Base-by-base conservation (phyloP, 2,797 vertebrate genomes). In the Diceros bicornis region DNA sequence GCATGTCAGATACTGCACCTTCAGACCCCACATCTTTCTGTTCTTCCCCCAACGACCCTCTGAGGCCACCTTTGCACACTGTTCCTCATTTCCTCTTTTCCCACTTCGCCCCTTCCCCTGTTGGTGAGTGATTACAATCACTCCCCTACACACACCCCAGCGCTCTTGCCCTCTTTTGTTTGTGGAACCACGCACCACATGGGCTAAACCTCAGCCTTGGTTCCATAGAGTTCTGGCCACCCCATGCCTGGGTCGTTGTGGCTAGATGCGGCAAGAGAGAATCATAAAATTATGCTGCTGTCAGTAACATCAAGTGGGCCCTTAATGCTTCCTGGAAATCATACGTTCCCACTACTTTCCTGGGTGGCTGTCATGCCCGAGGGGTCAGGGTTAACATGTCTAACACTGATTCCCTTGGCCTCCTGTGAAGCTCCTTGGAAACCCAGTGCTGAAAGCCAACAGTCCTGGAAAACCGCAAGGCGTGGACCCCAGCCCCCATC, bases 281-380 rank as follows among this genome's bases (percentile, higher is more conserved):
- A 74, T n/a, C 88, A 25, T 50, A 59, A 27, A 34, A 23, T 2
- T 7, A 2, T 3, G 29, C 64, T 29, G 47, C 9, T 0, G 4
- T 59, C 50, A 8, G 14, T 25, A 20, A 41, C 64, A n/a, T 55
- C 37, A 27, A 17, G 59, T 4, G 69, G 34, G 34, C 20, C 87
- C n/a, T 32, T 27, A 2, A 20, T 8, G 41, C 11, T n/a, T 37
- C 29, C 41, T 34, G 27, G 29, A 75, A 32, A 9, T 32, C 14
- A 14, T 0, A 3, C 2, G 9, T 57, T 14, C 5, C 7, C 9
- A 4, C 50, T 8, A 0, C 27, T 59, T 25, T 57, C 57, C 57
- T 14, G 1, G 12, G 20, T 1, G 9, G 20, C 66, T 25, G 69
- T 37, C 47, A 0, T 0, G 17, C 59, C 69, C 14, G 5, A 29